Evolutionary conservation across 2,888 invertebrate genomes (phyloP).

Genomic region (Odiellus spinosus): DNA sequence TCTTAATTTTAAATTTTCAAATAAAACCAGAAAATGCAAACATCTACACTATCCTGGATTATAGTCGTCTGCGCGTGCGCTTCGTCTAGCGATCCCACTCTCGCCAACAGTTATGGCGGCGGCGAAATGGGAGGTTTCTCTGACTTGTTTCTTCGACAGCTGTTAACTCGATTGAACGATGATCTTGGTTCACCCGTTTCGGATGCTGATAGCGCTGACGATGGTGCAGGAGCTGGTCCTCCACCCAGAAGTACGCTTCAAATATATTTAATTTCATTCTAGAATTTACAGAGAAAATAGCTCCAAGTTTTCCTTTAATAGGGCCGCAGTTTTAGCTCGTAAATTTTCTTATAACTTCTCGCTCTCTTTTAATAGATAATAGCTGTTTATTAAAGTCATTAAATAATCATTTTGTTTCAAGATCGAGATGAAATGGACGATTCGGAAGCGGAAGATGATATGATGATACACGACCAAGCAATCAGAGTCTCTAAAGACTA

Average conservation of each 20-base stretch:
- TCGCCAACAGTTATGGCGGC: not conserved
- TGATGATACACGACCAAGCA: not conserved
- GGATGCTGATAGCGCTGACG: slow-evolving; percentile 44
- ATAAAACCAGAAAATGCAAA: not conserved
- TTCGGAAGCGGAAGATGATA: not conserved
- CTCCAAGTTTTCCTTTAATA: no score
- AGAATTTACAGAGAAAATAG: not conserved
- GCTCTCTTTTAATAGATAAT: no score
- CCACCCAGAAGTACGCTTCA: slow-evolving; percentile 2
- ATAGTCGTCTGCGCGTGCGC: not conserved
- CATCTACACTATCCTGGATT: not conserved
- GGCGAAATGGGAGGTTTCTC: slow-evolving; percentile 32
- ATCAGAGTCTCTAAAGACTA: slow-evolving; percentile 7
- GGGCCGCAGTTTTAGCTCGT: no score
- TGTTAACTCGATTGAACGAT: slow-evolving; percentile 60
- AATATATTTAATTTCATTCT: not conserved
- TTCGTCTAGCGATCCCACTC: not conserved
- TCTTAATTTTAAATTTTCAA: not conserved
- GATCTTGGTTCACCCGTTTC: slow-evolving; percentile 47
- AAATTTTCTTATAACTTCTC: no score
- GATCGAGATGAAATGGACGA: no score
- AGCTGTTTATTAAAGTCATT: no score
- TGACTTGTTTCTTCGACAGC: slow-evolving; percentile 54
- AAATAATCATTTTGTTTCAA: not conserved
- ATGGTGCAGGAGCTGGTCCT: slow-evolving; percentile 25